Conservation (phyloP, 2,888 invertebrate species). For the Habrosyne pyritoides region DNA sequence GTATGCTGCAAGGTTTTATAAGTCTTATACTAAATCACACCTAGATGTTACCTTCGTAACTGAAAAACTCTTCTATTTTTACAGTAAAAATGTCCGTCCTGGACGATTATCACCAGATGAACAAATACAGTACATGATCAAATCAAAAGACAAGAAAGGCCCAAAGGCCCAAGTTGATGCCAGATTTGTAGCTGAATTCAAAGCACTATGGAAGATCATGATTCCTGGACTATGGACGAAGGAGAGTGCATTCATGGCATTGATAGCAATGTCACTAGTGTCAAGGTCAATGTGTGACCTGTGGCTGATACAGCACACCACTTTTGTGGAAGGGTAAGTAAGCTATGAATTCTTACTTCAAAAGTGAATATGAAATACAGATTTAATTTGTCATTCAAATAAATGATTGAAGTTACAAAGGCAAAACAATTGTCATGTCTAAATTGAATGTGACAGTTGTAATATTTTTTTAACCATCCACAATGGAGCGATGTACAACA, state of each 20-base stretch:
- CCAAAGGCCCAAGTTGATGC: constrained; percentile 91
- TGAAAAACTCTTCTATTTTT: constrained; percentile 11
- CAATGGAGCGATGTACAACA: too few species aligned
- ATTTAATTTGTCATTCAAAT: too few species aligned
- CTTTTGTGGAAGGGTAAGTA: constrained; percentile 93
- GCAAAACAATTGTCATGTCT: too few species aligned
- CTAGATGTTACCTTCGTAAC: too few species aligned
- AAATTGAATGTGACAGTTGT: too few species aligned
- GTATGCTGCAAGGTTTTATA: too few species aligned
- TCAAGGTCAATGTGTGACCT: constrained; percentile 97
- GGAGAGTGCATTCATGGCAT: constrained; percentile 88
- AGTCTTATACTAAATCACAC: too few species aligned
- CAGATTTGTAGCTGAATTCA: constrained; percentile 88
- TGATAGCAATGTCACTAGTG: constrained; percentile 92
- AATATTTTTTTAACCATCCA: too few species aligned
- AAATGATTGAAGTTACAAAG: too few species aligned
- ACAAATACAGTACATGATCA: constrained; percentile 91
- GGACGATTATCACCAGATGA: constrained; percentile 82
- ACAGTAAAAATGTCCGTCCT: constrained; percentile 43
- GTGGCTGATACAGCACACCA: constrained; percentile 98
- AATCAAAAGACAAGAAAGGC: constrained; percentile 85
- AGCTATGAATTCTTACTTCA: too few species aligned
- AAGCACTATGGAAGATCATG: constrained; percentile 87
- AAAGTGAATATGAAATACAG: too few species aligned
- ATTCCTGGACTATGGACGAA: constrained; percentile 91